Percentiles rank a stretch among this genome's conserved stretches.
Evolutionary conservation across 2,113 vertebrate species (phyloP).

Genomic region (Agelaius phoeniceus): DNA sequence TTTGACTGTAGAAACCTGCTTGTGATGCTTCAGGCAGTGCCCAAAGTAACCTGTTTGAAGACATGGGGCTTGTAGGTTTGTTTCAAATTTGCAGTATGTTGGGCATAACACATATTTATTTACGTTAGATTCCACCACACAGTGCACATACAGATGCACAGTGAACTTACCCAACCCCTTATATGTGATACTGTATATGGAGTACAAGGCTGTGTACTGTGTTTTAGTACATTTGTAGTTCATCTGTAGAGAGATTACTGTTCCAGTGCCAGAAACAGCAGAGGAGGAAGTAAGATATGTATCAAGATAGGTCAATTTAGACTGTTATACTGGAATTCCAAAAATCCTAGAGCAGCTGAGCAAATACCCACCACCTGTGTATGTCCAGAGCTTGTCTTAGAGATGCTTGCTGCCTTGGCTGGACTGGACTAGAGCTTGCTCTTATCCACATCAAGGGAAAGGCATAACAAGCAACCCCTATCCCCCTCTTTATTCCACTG

Average conservation of each 20-base stretch:
- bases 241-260: not conserved
- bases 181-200: too few relatives aligned
- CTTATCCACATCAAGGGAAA: not conserved
- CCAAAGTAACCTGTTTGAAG: not conserved
- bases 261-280: not conserved
- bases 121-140: not conserved
- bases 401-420: not conserved
- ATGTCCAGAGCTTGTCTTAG: not conserved
- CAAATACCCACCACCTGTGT: not conserved
- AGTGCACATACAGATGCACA: accelerated
- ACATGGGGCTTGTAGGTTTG: not conserved
- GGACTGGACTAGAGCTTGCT: not conserved
- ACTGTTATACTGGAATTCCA: not conserved
- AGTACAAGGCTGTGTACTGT: not conserved
- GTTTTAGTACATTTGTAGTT: not conserved
- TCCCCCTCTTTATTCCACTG: not conserved
- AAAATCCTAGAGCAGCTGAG: not conserved
- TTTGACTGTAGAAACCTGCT: not conserved
- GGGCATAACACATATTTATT: not conserved
- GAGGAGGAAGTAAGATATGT: not conserved
- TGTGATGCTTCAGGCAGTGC: not conserved
- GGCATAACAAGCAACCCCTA: not conserved
- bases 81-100: not conserved
- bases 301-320: not conserved
- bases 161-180: not conserved